Conservation (phyloP, 1,140 invertebrate species). For the Tribolium madens region DNA sequence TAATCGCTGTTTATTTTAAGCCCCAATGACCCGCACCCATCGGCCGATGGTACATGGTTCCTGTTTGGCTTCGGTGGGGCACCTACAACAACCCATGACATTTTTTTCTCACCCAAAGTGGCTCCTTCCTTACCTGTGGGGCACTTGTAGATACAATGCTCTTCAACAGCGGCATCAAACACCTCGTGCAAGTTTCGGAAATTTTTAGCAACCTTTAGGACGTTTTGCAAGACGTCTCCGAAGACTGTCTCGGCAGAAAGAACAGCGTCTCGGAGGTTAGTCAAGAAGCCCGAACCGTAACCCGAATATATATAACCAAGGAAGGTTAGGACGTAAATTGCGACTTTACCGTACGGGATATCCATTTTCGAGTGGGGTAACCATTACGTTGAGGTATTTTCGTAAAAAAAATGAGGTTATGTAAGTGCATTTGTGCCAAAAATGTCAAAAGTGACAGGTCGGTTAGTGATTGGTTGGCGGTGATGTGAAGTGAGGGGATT, state of each 20-base stretch:
- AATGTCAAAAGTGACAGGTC: constrained; percentile 10
- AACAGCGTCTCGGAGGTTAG: constrained; percentile 82
- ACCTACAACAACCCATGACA: constrained; percentile 68
- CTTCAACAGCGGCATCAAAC: constrained; percentile 85
- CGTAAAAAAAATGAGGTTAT: constrained; percentile 25
- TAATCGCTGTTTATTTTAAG: constrained; percentile 80
- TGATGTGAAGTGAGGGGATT: neutral
- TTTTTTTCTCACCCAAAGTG: neutral
- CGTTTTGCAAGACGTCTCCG: constrained; percentile 79
- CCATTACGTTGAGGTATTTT: neutral
- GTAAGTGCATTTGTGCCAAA: neutral
- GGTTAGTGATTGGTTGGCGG: neutral
- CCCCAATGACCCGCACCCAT: constrained; percentile 86
- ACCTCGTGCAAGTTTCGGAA: constrained; percentile 84
- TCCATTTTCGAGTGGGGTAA: constrained; percentile 69
- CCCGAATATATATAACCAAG: constrained; percentile 83
- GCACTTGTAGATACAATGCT: constrained; percentile 83
- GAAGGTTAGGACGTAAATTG: constrained; percentile 81
- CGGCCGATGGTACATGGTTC: constrained; percentile 78
- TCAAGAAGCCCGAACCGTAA: constrained; percentile 79
- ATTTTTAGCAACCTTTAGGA: constrained; percentile 80
- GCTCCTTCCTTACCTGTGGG: constrained; percentile 72
- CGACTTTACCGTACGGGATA: constrained; percentile 79
- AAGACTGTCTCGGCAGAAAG: constrained; percentile 81
- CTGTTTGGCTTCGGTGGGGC: constrained; percentile 75